phyloP scores from a whole-genome alignment of 2,113 vertebrate genomes.

The Salvelinus namaycush region DNA sequence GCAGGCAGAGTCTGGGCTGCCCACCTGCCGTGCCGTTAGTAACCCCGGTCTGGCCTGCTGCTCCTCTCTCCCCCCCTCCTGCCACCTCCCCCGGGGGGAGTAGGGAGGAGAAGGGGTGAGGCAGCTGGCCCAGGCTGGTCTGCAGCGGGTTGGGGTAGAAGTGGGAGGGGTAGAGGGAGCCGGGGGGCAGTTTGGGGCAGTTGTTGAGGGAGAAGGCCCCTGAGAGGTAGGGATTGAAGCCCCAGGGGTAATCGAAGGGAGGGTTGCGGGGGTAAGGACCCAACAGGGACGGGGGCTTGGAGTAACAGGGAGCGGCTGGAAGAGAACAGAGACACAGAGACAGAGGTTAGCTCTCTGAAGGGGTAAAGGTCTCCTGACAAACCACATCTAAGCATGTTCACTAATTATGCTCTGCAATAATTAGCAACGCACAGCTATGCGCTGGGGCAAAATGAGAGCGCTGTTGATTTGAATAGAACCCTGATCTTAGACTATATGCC shows the following conservation, averaged over 20 bases:
- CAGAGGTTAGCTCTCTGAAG: slow-evolving; percentile 51
- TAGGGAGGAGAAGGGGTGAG: slow-evolving; percentile 78
- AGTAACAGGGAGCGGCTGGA: slow-evolving; percentile 81
- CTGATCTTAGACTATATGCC: slow-evolving; percentile 63
- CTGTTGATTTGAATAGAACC: slow-evolving; percentile 49
- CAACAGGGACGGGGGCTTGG: slow-evolving; percentile 86
- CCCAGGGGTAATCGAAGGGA: slow-evolving; percentile 89
- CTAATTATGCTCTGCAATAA: slow-evolving; percentile 62
- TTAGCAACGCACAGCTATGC: slow-evolving; percentile 67
- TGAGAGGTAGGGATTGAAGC: slow-evolving; percentile 87
- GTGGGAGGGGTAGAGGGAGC: slow-evolving; percentile 86
- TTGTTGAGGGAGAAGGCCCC: slow-evolving; percentile 85
- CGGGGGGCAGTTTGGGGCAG: slow-evolving; percentile 85
- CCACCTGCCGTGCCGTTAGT: slow-evolving; percentile 68
- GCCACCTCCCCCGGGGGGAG: slow-evolving; percentile 68
- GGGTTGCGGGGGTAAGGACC: slow-evolving; percentile 81
- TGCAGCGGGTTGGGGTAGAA: slow-evolving; percentile 88
- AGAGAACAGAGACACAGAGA: slow-evolving; percentile 53
- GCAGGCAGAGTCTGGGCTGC: slow-evolving; percentile 68
- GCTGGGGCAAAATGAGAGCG: neutral
- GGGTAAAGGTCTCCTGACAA: slow-evolving; percentile 67
- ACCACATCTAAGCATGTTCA: slow-evolving; percentile 66
- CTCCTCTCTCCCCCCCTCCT: slow-evolving; percentile 62
- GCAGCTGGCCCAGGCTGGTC: slow-evolving; percentile 80
- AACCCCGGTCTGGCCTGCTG: slow-evolving; percentile 65